A percentile compares a stretch with the other conserved stretches of the same genome.
Conservation (phyloP, 53 echinoderm and acorn worm species). For the Holothuria leucospilota region DNA sequence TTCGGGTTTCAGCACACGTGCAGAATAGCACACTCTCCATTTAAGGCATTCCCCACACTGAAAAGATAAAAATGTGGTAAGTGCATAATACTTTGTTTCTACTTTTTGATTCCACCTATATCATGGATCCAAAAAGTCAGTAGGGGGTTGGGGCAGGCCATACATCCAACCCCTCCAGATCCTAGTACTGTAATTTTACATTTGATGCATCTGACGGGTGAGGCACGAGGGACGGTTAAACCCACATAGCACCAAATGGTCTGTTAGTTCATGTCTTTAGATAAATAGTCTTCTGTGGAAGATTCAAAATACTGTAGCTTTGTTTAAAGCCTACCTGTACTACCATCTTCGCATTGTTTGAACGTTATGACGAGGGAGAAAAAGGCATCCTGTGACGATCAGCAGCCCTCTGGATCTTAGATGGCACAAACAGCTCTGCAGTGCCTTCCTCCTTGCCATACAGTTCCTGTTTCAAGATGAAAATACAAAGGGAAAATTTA, state of each 20-base stretch:
- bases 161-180: too few relatives aligned
- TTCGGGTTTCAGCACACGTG: neutral
- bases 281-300: neutral
- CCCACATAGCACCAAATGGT: neutral
- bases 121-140: too few relatives aligned
- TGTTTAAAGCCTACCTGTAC: neutral
- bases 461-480: neutral
- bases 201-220: neutral
- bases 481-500: neutral
- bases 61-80: neutral
- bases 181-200: too few relatives aligned
- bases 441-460: too few relatives aligned
- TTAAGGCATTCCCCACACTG: constrained; percentile 47
- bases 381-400: too few relatives aligned
- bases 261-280: neutral
- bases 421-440: too few relatives aligned
- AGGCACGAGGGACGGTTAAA: neutral
- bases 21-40: constrained; percentile 30
- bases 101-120: neutral
- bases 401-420: too few relatives aligned
- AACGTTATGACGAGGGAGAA: too few relatives aligned
- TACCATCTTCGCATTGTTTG: too few relatives aligned
- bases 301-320: neutral
- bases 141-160: too few relatives aligned
- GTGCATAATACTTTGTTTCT: neutral